Percentiles rank a stretch among this genome's conserved stretches.
Conservation (phyloP, 2,797 vertebrate species). For the Percopsis omiscomaycus region DNA sequence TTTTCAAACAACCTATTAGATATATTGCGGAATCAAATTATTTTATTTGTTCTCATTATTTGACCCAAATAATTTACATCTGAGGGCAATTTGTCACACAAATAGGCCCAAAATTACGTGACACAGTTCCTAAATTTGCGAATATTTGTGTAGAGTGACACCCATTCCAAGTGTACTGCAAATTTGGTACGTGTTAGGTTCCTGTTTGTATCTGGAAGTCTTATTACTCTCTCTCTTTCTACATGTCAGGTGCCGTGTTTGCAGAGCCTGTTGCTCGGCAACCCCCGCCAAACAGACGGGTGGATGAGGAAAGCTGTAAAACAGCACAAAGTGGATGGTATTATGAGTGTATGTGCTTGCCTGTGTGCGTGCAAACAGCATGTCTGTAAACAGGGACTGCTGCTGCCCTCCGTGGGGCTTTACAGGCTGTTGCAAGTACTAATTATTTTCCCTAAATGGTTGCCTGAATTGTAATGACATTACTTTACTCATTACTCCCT, state of each 20-base stretch:
- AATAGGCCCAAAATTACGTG: not conserved
- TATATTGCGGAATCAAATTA: not conserved
- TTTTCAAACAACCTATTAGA: conserved; percentile 15
- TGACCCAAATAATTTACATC: conserved; percentile 10
- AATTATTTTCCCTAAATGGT: conserved; percentile 1
- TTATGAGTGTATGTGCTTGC: conserved; percentile 38
- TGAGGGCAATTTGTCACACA: not conserved
- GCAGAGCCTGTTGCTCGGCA: conserved; percentile 67
- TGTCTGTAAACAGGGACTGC: conserved; percentile 32
- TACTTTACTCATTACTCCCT: too few species aligned
- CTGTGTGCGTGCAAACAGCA: conserved; percentile 9
- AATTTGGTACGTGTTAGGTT: conserved; percentile 42
- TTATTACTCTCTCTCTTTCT: conserved; percentile 52
- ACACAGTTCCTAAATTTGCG: not conserved
- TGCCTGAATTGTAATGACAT: not conserved
- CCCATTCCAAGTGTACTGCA: not conserved
- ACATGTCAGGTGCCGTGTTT: conserved; percentile 68
- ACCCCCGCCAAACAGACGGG: conserved; percentile 62
- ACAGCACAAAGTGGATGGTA: conserved; percentile 50
- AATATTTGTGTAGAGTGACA: conserved; percentile 7
- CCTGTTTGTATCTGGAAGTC: conserved; percentile 41
- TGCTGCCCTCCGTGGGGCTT: conserved; percentile 61
- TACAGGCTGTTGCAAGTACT: conserved; percentile 27
- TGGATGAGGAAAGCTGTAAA: conserved; percentile 56
- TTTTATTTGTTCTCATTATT: conserved; percentile 8